Conservation (phyloP, 2,113 vertebrate genomes). For the Lepus timidus region DNA sequence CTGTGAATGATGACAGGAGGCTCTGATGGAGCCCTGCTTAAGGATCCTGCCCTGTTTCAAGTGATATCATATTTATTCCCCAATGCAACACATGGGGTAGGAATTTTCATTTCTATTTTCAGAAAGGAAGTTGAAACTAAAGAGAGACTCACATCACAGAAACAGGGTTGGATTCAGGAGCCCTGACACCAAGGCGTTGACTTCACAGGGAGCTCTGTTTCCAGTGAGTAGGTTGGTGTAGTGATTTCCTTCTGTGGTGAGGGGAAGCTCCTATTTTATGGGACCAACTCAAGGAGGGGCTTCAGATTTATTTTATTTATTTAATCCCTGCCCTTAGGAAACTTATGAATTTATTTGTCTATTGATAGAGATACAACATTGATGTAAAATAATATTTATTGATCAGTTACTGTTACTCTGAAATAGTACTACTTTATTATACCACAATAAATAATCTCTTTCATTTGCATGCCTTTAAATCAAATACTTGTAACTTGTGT, state of each 20-base stretch:
- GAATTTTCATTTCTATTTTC: background rate
- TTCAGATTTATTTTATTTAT: background rate
- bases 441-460: background rate
- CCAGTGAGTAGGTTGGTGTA: background rate
- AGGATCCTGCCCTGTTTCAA: background rate
- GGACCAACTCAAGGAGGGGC: background rate
- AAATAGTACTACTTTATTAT: background rate
- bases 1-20: fast-evolving
- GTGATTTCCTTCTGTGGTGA: background rate
- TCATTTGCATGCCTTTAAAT: background rate
- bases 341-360: background rate
- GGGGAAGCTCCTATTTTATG: background rate
- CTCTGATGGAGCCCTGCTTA: background rate
- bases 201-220: background rate
- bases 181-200: background rate
- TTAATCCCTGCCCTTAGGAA: background rate
- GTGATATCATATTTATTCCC: background rate
- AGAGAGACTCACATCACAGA: background rate
- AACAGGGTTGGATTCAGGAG: background rate
- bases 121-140: background rate
- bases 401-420: background rate
- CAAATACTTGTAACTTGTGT: background rate
- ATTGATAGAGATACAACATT: background rate
- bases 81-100: background rate
- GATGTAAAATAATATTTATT: background rate